phyloP scores from a whole-genome alignment of 2,797 vertebrate species.

The Miopithecus talapoin region DNA sequence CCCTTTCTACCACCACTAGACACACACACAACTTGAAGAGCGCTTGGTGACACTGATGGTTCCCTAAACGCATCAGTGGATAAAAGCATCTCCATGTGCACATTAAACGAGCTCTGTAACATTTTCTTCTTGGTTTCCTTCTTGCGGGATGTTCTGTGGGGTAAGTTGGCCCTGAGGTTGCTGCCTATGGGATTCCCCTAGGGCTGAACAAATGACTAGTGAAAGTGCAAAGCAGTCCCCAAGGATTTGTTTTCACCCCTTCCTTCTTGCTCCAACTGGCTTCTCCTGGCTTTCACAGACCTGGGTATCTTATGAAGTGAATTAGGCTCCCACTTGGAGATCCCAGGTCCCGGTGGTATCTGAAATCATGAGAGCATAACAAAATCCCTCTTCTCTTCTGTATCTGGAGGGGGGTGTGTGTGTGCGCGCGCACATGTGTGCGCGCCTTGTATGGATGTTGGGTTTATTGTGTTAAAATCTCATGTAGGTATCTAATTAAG shows the following conservation, averaged over 20 bases:
- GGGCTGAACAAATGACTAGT: background rate
- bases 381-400: background rate
- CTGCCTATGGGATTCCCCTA: background rate
- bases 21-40: background rate
- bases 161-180: background rate
- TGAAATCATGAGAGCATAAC: background rate
- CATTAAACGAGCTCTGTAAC: fast-evolving
- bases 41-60: background rate
- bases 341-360: background rate
- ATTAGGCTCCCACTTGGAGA: background rate
- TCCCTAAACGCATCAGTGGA: background rate
- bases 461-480: background rate
- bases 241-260: background rate
- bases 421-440: fast-evolving
- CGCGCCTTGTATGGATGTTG: background rate
- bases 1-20: too few relatives aligned
- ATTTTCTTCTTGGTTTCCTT: background rate
- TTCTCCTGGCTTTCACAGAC: background rate
- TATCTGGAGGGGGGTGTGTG: background rate
- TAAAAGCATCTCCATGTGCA: background rate
- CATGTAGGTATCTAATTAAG: background rate
- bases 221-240: background rate
- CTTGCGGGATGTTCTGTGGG: background rate
- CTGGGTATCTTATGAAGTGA: background rate
- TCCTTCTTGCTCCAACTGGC: background rate